A percentile compares a stretch with the other conserved stretches of the same genome.
Conservation (phyloP, 2,113 vertebrate species). For the Osmerus eperlanus region DNA sequence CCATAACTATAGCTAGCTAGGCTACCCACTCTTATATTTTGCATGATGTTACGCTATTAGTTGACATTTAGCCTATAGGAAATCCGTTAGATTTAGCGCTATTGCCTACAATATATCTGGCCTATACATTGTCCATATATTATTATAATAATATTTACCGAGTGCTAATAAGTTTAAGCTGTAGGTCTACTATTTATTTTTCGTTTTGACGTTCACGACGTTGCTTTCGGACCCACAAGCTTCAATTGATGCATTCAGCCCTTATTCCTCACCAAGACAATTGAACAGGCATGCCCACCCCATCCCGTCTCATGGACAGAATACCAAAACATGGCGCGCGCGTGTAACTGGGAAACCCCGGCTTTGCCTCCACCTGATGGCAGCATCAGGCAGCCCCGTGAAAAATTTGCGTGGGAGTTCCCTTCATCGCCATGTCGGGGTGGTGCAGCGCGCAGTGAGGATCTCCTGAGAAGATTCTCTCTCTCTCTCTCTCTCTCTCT, state of each 20-base stretch:
- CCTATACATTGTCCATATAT: too few species aligned
- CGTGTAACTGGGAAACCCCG: constrained; percentile 70
- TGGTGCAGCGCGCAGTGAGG: constrained; percentile 56
- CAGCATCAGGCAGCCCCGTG: constrained; percentile 78
- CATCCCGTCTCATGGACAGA: constrained; percentile 15
- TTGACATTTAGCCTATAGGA: too few species aligned
- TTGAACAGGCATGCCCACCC: neutral
- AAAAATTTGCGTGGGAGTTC: constrained; percentile 80
- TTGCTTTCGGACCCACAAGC: too few species aligned
- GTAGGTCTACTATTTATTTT: too few species aligned
- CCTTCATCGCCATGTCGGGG: constrained; percentile 72
- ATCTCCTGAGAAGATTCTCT: constrained; percentile 40
- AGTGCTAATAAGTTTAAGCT: too few species aligned
- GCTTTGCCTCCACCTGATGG: constrained; percentile 74
- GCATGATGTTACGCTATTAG: too few species aligned
- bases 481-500: constrained; percentile 47
- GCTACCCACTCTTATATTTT: too few species aligned
- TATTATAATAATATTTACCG: too few species aligned
- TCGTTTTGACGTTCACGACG: too few species aligned
- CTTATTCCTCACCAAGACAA: neutral
- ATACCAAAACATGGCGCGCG: constrained; percentile 52
- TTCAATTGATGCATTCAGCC: neutral
- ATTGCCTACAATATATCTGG: too few species aligned
- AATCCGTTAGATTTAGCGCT: too few species aligned
- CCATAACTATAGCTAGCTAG: too few species aligned